phyloP scores from a whole-genome alignment of 2,113 vertebrate genomes.

The Herpailurus yagouaroundi region DNA sequence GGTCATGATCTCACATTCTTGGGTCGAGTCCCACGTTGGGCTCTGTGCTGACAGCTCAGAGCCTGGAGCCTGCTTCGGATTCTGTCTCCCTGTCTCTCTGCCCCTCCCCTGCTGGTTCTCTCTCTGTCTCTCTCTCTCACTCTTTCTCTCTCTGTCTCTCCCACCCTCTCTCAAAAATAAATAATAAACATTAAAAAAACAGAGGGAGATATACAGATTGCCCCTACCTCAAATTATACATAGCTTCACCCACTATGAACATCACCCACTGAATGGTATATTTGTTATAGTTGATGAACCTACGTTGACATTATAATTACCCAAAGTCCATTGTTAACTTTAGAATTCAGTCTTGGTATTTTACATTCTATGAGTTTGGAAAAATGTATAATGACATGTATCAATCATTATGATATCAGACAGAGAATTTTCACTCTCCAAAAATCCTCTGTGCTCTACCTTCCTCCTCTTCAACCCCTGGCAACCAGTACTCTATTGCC shows the following conservation, averaged over 20 bases:
- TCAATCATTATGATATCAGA: not conserved
- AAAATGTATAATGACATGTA: not conserved
- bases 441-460: not conserved
- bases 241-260: not conserved
- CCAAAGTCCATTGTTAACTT: not conserved
- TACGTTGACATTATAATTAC: not conserved
- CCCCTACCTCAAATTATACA: too few species aligned
- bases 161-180: too few species aligned
- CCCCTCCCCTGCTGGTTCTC: too few species aligned
- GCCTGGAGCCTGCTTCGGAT: too few species aligned
- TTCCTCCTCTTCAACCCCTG: not conserved
- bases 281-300: not conserved
- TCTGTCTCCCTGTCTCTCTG: too few species aligned
- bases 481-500: too few species aligned
- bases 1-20: too few species aligned
- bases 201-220: not conserved
- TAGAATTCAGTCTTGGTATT: not conserved
- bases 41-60: too few species aligned
- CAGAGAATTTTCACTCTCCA: not conserved
- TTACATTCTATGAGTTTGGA: not conserved
- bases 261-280: not conserved
- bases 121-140: too few species aligned
- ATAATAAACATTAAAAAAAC: not conserved
- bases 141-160: too few species aligned
- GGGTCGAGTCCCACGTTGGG: fast-evolving